phyloP scores from a whole-genome alignment of 2,888 invertebrate genomes.

The Allacma fusca region DNA sequence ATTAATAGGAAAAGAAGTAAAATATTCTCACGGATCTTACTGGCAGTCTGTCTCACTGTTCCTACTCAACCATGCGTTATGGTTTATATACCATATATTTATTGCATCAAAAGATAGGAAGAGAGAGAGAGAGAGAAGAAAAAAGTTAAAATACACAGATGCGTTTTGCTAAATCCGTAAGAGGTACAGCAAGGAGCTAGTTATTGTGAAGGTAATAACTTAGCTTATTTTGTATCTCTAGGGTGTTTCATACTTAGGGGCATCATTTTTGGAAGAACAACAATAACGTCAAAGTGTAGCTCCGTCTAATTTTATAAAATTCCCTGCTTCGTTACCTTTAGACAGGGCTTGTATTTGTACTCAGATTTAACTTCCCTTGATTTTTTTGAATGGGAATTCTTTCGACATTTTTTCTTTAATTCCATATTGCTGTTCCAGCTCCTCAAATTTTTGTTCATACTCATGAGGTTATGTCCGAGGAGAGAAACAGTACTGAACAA shows the following conservation, averaged over 20 bases:
- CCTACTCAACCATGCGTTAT: slow-evolving; percentile 23
- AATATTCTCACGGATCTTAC: neutral
- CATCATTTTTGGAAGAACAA: neutral
- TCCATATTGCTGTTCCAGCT: no score
- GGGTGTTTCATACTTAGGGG: neutral
- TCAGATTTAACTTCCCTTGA: neutral
- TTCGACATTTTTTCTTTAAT: no score
- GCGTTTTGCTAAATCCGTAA: neutral
- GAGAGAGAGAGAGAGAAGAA: neutral
- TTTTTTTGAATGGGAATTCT: no score
- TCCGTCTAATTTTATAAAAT: slow-evolving; percentile 12
- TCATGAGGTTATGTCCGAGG: no score
- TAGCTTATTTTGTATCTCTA: neutral
- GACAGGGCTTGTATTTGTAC: no score
- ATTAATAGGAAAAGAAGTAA: slow-evolving; percentile 28
- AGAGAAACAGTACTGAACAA: no score
- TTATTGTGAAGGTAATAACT: neutral
- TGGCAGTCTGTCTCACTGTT: neutral
- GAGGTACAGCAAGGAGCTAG: neutral
- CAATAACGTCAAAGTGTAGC: neutral
- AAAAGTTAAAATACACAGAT: neutral
- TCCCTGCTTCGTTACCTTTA: neutral
- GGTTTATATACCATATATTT: slow-evolving; percentile 18
- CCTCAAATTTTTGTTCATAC: no score
- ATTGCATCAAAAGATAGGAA: neutral